phyloP scores from a whole-genome alignment of 2,113 vertebrate genomes.

The Steatornis caripensis region DNA sequence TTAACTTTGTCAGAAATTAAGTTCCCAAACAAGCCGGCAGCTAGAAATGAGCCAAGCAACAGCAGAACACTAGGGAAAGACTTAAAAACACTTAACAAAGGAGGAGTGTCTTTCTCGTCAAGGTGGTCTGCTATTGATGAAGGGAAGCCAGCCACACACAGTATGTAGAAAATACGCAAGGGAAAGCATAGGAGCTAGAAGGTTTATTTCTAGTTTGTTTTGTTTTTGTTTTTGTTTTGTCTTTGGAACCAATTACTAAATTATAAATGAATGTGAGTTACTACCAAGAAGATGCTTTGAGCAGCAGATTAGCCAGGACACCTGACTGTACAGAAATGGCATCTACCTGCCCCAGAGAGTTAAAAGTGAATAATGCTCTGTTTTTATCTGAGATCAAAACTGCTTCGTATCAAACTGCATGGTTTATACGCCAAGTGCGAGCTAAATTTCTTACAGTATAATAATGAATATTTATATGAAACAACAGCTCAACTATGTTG shows the following conservation, averaged over 20 bases:
- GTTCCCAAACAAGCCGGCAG: neutral
- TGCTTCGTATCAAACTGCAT: neutral
- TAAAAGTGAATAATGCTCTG: neutral
- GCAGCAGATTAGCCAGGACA: neutral
- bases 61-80: neutral
- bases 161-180: rapidly evolving
- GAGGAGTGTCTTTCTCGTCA: neutral
- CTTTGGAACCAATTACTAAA: neutral
- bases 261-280: neutral
- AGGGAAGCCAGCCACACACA: neutral
- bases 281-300: neutral
- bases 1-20: neutral
- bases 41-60: neutral
- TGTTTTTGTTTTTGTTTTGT: neutral
- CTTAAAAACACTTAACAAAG: neutral
- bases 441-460: neutral
- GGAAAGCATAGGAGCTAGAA: neutral
- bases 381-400: neutral
- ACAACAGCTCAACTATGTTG: neutral
- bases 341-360: neutral
- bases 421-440: neutral
- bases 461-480: neutral
- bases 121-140: neutral
- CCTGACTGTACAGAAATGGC: neutral
- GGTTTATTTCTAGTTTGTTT: neutral